Evolutionary conservation across 1,140 invertebrate species (phyloP), one percentile per base, ranked within the genome.

Genomic region (Drosophila watanabei): DNA sequence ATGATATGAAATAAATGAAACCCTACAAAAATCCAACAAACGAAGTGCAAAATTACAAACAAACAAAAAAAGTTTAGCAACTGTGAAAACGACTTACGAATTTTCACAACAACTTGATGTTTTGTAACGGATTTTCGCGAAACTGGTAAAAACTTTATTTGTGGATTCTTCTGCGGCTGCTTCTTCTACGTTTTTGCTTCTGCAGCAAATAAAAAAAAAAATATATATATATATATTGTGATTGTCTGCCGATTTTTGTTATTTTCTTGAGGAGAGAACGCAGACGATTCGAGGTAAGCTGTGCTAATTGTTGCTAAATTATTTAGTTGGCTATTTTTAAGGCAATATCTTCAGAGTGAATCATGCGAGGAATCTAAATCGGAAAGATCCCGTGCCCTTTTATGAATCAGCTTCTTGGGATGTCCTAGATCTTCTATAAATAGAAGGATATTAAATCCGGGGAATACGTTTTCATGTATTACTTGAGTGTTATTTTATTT

Each of bases 71-170:
- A 37, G 45, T 69, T 78, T 80, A 59, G 66, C 73, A 85, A 85
- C 64, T 64, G 81, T 54, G 64, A 69, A 84, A 82, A 63, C 75
- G 46, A 82, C 79, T 66, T 62, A 82, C 60, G 70, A 79, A 86
- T 87, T 86, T 86, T 82, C 79, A 82, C 79, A 86, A 86, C 64
- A 79, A 69, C 65, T 82, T 86, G 61, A 79, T 68, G 69, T 71
- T 82, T 66, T 75, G 64, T 79, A 86, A 87, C 82, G 83, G 70
- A 86, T 79, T 86, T 86, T 69, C 49, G 48, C 49, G 51, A 57
- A 73, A 82, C 78, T 81, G 61, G 56, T 70, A 70, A 80, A 64
- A 73, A 77, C 52, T 72, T 78, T 66, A 79, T 64, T 57, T 63
- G 79, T 73, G 57, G 54, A 70, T 72, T 85, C 54, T 81, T 75